A percentile compares a stretch with the other conserved stretches of the same genome.
Evolutionary conservation across 2,888 invertebrate species (phyloP).

Genomic region (Elysia crispata): DNA sequence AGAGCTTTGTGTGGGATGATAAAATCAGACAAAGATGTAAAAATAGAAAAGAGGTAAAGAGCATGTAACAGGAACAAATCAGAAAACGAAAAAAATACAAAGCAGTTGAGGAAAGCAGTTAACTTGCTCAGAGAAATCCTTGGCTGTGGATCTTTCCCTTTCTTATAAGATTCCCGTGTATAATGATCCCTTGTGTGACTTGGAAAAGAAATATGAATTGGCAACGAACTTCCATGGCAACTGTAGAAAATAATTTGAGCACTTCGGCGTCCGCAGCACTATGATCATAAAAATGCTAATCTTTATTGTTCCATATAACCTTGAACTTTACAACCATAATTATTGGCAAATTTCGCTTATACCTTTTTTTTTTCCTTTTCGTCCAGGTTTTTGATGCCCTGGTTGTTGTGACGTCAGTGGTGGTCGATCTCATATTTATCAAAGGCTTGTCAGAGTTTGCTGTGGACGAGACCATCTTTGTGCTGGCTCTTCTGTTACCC

Average conservation of each 20-base stretch:
- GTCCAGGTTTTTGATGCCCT: constrained; percentile 68
- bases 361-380: not conserved
- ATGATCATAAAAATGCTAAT: not conserved
- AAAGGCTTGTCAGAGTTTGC: constrained; percentile 61
- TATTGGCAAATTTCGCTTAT: not conserved
- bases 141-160: too few species aligned
- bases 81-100: too few species aligned
- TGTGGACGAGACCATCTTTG: constrained; percentile 64
- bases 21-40: not conserved
- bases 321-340: too few species aligned
- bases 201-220: too few species aligned
- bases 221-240: too few species aligned
- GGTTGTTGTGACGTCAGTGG: constrained; percentile 65
- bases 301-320: too few species aligned
- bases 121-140: not conserved
- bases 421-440: constrained; percentile 64
- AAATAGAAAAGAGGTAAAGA: not conserved
- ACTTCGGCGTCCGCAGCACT: too few species aligned
- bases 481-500: constrained; percentile 64
- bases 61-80: not conserved
- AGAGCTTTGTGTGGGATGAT: too few species aligned
- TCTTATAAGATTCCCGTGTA: too few species aligned
- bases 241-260: too few species aligned
- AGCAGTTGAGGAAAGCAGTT: not conserved
- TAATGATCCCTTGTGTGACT: too few species aligned